phyloP scores from a whole-genome alignment of 2,888 invertebrate genomes.

The Sminthurides aquaticus region DNA sequence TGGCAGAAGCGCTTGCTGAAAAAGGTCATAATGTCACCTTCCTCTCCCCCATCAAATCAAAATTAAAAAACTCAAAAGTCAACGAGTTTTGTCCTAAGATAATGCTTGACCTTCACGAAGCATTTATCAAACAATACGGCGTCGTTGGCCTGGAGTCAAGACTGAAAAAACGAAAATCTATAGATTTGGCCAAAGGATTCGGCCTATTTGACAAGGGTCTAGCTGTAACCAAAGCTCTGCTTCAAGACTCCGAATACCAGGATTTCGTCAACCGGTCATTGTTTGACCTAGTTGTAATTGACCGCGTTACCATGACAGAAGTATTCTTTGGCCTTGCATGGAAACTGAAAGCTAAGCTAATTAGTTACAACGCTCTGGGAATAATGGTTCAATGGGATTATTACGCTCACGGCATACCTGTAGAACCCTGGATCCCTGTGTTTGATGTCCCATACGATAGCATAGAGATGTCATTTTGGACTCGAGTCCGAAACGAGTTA shows the following conservation, averaged over 20 bases:
- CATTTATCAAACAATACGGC: neutral
- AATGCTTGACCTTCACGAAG: neutral
- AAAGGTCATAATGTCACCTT: conserved; percentile 15
- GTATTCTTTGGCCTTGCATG: neutral
- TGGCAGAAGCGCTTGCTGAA: conserved; percentile 16
- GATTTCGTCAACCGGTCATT: neutral
- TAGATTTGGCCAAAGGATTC: neutral
- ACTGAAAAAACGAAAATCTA: neutral
- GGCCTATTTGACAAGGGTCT: neutral
- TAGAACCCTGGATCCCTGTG: conserved; percentile 1
- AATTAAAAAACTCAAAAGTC: neutral
- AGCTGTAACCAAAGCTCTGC: neutral
- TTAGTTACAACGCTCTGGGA: neutral
- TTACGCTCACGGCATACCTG: conserved; percentile 1
- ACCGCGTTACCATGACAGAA: neutral
- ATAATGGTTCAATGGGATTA: neutral
- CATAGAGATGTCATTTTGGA: neutral
- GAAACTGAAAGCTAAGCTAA: conserved; percentile 1
- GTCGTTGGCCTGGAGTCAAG: neutral
- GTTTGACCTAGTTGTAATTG: conserved; percentile 8
- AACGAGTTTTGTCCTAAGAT: neutral
- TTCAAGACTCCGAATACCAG: neutral
- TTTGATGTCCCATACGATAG: neutral
- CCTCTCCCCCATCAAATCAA: neutral
- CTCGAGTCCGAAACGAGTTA: neutral